Evolutionary conservation across 2,888 invertebrate species (phyloP), one percentile per base, ranked within the genome.

Genomic region (Silvanus unidentatus): DNA sequence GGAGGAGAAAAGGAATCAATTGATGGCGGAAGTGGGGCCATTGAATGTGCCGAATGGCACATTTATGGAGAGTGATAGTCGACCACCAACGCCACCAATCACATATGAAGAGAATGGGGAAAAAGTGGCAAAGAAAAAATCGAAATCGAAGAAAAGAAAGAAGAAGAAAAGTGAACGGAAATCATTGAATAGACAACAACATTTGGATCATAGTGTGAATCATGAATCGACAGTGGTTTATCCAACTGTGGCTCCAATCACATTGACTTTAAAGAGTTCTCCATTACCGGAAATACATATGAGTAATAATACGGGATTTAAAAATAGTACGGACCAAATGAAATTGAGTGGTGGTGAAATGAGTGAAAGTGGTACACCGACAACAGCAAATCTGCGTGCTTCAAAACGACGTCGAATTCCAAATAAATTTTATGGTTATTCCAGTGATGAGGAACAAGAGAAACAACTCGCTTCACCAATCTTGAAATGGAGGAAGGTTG

Each of bases 361-460:
- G 13, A 39, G 15, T 29, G 38, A 39, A 34, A 48, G 57, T 4
- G n/a, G n/a, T n/a, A n/a, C n/a, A n/a, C n/a, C n/a, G n/a, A 44
- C 48, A 5, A 53, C 86, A 58, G 81, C 71, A 12, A 86, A 83
- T 53, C 63, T 71, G 62, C 75, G 89, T 29, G 80, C 83, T 1
- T 90, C 90, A 1, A 89, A 90, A 69, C 78, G 90, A 47, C 78
- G 87, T 58, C 73, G 90, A 32, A 83, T 89, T 16, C 90, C 88
- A 0, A 90, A 90, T 62, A 86, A 84, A 63, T 91, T 91, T 66
- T 91, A 90, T 64, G 91, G 90, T 0, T 90, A 90, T 65, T 87
- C 89, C 1, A 89, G 89, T 65, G 90, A 89, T 56, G 90, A 90
- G 59, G 90, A 90, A 50, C 75, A 77, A 11, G 80, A 75, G 4